A percentile compares a stretch with the other conserved stretches of the same genome.
Evolutionary conservation across 2,888 invertebrate species (phyloP).

Genomic region (Tuberolachnus salignus): DNA sequence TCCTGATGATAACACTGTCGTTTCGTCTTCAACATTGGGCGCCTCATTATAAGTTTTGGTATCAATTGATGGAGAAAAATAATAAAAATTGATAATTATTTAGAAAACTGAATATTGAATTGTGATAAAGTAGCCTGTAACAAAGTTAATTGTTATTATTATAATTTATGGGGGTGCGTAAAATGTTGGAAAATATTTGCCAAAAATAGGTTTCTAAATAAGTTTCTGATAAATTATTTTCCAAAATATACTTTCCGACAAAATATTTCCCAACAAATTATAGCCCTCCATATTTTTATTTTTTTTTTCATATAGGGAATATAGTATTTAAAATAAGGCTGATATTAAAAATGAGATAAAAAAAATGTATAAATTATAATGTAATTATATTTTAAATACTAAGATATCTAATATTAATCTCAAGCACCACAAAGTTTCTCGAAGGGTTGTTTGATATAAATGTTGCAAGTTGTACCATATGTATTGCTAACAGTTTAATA

Average conservation of each 20-base stretch:
- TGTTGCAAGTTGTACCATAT: constrained; percentile 23
- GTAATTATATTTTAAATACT: constrained; percentile 43
- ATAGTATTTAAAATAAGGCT: constrained; percentile 46
- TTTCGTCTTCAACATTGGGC: constrained; percentile 25
- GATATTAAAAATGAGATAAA: constrained; percentile 38
- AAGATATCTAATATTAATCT: constrained; percentile 24
- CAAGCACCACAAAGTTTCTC: constrained; percentile 44
- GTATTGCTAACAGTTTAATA: background rate
- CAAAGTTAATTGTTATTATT: constrained; percentile 36
- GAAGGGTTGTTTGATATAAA: constrained; percentile 24
- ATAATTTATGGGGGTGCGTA: no score
- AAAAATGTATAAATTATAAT: background rate
- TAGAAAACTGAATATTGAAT: constrained; percentile 47
- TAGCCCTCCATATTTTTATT: no score
- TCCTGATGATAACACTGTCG: background rate
- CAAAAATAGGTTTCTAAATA: no score
- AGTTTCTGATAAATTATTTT: no score
- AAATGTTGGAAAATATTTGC: no score
- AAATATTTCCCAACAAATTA: constrained; percentile 15
- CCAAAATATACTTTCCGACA: no score
- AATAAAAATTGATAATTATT: constrained; percentile 9
- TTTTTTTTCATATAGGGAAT: constrained; percentile 12
- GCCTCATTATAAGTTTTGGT: constrained; percentile 7
- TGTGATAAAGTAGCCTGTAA: constrained; percentile 52
- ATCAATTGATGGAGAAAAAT: constrained; percentile 10